These are phyloP conservation scores for Tipula lateralis DNA, from an alignment of 2,888 invertebrate genomes.

Conservation along the genomic window DNA sequence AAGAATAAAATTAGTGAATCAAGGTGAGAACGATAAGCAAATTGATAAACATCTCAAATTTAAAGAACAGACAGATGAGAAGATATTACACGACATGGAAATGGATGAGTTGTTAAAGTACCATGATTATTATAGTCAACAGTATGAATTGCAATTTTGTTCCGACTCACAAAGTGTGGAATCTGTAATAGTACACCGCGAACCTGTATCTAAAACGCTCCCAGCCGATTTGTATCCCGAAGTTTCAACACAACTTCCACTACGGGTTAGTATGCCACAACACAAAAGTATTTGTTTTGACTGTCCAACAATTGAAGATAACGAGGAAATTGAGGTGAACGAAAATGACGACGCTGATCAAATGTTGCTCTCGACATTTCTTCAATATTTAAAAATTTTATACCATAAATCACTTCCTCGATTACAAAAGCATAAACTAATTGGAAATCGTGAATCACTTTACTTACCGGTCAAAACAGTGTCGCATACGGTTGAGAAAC, in stretches of 20 bases:
- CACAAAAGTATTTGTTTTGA: background rate
- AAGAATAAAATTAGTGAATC: background rate
- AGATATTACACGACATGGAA: background rate
- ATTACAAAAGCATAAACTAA: background rate
- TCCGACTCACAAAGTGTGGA: background rate
- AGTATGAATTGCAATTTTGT: background rate
- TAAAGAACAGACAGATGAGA: background rate
- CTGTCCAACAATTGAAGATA: background rate
- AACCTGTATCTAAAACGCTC: background rate
- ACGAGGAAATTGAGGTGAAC: background rate
- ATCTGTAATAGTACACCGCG: background rate
- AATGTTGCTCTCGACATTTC: background rate
- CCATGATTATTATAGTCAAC: background rate
- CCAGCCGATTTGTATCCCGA: background rate
- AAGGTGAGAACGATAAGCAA: background rate
- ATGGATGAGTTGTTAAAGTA: background rate
- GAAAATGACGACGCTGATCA: background rate
- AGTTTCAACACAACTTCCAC: background rate
- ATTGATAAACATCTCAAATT: constrained; percentile 4
- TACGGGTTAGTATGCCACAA: background rate
- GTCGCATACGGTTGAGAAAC: background rate
- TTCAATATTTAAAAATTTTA: background rate
- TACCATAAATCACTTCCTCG: background rate
- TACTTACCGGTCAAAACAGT: background rate
- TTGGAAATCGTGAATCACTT: background rate